Conservation (phyloP, 2,113 vertebrate genomes). For the Steatornis caripensis region DNA sequence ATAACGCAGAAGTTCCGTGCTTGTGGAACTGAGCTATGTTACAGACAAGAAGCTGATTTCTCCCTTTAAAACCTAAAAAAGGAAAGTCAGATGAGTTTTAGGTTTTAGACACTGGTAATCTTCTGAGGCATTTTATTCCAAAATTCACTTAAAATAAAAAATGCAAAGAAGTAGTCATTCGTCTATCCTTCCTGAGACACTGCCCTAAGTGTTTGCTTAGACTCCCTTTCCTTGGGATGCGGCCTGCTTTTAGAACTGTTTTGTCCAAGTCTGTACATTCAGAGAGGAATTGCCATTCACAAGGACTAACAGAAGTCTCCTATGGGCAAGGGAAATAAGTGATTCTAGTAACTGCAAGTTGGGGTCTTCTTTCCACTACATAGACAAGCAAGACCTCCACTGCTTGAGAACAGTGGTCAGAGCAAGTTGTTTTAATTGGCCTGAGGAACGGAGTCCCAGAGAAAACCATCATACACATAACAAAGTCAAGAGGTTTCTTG, state of each 20-base stretch:
- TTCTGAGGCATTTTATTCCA: background rate
- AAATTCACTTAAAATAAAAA: background rate
- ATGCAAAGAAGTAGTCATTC: background rate
- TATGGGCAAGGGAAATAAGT: background rate
- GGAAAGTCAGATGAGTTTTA: background rate
- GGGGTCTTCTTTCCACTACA: background rate
- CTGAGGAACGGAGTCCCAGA: background rate
- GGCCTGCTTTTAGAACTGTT: background rate
- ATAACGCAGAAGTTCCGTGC: background rate
- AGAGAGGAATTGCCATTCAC: background rate
- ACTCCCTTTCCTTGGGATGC: background rate
- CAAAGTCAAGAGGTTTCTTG: background rate
- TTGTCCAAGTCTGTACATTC: background rate
- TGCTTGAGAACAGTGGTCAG: background rate
- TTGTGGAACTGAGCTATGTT: background rate
- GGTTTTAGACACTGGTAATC: background rate
- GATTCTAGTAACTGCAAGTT: background rate
- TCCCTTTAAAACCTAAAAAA: background rate
- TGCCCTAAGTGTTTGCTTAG: background rate
- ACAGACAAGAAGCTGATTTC: background rate
- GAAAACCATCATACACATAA: background rate
- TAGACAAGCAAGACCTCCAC: background rate
- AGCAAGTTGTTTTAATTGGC: background rate
- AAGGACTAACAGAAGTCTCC: background rate
- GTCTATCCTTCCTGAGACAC: background rate